Base-by-base conservation (phyloP, 2,113 vertebrate species). In the Egretta garzetta region DNA sequence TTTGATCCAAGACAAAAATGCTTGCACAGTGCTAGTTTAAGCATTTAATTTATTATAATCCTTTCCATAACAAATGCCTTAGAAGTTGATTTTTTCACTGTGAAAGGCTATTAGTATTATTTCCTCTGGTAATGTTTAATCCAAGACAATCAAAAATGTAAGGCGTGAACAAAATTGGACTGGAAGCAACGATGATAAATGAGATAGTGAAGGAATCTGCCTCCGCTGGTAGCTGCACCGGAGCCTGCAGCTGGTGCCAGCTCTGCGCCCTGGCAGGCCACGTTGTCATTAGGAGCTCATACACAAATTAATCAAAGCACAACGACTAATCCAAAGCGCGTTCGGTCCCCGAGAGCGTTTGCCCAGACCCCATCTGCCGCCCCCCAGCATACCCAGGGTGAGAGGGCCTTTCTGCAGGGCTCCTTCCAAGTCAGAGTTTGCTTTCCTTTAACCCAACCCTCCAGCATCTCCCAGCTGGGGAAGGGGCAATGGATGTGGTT, bases 21-120 rank as follows among this genome's bases (percentile, higher is more conserved):
- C 98, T 98, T 98, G 97, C 97, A 97, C 92, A 96, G 98, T 96
- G 97, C 98, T 97, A 97, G 98, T 97, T 98, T 98, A 98, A 98
- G 97, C 97, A 97, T 98, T 98, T 98, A 98, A 98, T 98, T 98
- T 98, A 98, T 98, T 98, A 98, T 98, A 98, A 98, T 98, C 97
- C 97, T 97, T 98, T 96, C 96, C 89, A 96, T 97, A 97, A 98
- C 97, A 97, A 98, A 97, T 88, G 98, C 94, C 95, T 98, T 96
- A 97, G 97, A 98, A 98, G 97, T 88, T 92, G 92, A 89, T 95
- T 97, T 97, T 94, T 94, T 86, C 67, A 3, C 94, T 83, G 94
- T 80, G 97, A 97, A 98, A 96, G 96, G 96, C 95, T 50, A 77
- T 98, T 98, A 98, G 96, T 97, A 94, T 86, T 90, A 97, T 97